These are phyloP conservation scores for Nomada goodeniana DNA, from an alignment of 2,888 invertebrate genomes.

Conservation along the genomic window DNA sequence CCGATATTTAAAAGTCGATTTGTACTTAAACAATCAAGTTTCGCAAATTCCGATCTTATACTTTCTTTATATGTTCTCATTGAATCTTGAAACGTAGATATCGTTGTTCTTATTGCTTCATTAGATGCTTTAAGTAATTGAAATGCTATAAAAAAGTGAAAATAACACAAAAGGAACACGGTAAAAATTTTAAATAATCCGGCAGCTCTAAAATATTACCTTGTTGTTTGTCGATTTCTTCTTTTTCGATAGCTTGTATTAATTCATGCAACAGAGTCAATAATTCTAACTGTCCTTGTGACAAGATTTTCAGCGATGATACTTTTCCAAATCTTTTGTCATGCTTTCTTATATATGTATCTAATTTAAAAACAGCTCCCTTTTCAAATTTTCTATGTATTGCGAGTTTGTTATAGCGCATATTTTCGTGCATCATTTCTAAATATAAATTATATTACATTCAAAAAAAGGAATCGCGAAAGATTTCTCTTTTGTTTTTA, in stretches of 20 bases:
- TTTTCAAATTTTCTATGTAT: conserved; percentile 2
- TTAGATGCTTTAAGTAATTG: conserved; percentile 49
- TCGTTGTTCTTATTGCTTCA: conserved; percentile 53
- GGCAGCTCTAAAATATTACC: conserved; percentile 25
- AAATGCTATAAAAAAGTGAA: conserved; percentile 38
- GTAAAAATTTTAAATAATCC: too few species aligned
- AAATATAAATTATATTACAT: background rate
- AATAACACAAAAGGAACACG: background rate
- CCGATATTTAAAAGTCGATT: conserved; percentile 56
- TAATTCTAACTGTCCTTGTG: conserved; percentile 28
- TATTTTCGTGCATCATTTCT: conserved; percentile 27
- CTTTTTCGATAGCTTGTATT: conserved; percentile 36
- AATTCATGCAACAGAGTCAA: conserved; percentile 31
- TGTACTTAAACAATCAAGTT: conserved; percentile 51
- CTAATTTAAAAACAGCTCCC: conserved; percentile 29
- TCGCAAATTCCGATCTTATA: conserved; percentile 40
- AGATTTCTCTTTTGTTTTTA: conserved; percentile 19
- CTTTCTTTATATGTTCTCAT: conserved; percentile 40
- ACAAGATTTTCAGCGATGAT: conserved; percentile 1
- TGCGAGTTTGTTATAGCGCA: conserved; percentile 2
- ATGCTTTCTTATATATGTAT: conserved; percentile 46
- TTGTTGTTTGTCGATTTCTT: conserved; percentile 40
- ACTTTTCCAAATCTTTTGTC: conserved; percentile 43
- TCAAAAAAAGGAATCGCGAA: background rate
- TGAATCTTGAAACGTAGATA: conserved; percentile 53